Percentiles rank a stretch among this genome's conserved stretches.
Evolutionary conservation across 37 sponge, comb jelly and placozoan genomes (phyloP).

Genomic region (Cladorhizidae sp.): DNA sequence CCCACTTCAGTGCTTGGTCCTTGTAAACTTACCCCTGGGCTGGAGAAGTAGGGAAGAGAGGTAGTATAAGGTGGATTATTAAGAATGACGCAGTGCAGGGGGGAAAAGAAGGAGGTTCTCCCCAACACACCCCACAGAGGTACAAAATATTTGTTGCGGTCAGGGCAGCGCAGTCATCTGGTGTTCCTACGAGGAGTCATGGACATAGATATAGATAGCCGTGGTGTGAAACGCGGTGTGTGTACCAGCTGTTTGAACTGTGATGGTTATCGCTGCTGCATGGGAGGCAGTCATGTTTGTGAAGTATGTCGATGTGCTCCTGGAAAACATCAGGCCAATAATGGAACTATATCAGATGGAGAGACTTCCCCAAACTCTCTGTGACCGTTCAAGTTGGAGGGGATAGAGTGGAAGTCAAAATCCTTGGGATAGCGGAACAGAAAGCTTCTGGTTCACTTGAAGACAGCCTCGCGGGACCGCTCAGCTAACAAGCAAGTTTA

Average conservation of each 20-base stretch:
- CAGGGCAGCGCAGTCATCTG: no score
- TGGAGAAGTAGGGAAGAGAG: no score
- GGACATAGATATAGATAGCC: conserved; percentile 35
- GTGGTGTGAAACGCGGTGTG: conserved; percentile 35
- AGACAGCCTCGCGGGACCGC: background rate
- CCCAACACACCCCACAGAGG: no score
- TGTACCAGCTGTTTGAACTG: conserved; percentile 43
- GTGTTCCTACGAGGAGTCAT: no score
- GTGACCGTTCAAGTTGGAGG: conserved; percentile 36
- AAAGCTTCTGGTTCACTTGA: background rate
- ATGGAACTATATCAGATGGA: background rate
- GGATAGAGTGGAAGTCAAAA: conserved; percentile 78
- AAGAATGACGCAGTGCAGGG: no score
- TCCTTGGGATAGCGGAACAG: conserved; percentile 69
- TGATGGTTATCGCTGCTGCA: background rate
- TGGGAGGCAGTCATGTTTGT: background rate
- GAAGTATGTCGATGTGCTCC: conserved; percentile 30
- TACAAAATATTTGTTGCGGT: no score
- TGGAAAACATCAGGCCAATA: conserved; percentile 20
- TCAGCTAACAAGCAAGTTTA: background rate
- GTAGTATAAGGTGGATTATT: no score
- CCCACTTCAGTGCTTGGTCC: no score
- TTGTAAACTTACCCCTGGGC: no score
- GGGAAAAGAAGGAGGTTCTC: no score
- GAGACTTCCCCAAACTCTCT: conserved; percentile 45